Conservation (phyloP, 2,888 invertebrate species). For the Meghimatium bilineatum region DNA sequence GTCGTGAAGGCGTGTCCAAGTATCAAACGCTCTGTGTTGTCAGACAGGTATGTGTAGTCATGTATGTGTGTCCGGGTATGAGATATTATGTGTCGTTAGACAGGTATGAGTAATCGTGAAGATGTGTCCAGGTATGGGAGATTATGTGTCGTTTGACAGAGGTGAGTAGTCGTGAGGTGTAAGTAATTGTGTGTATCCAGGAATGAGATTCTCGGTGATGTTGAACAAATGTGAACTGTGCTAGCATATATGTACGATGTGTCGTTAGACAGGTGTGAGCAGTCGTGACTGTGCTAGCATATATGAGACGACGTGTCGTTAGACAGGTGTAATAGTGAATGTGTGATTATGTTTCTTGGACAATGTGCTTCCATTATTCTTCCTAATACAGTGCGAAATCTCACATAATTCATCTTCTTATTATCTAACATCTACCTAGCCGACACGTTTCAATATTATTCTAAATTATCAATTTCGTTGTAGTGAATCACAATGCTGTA, state of each 20-base stretch:
- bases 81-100: neutral
- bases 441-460: too few species aligned
- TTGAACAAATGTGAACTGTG: neutral
- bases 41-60: neutral
- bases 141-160: too few species aligned
- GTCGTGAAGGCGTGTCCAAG: neutral
- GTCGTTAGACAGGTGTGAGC: neutral
- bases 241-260: neutral
- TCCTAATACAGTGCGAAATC: too few species aligned
- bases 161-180: neutral
- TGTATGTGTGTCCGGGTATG: neutral
- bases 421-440: too few species aligned
- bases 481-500: too few species aligned
- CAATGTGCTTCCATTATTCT: too few species aligned
- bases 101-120: neutral
- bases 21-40: too few species aligned
- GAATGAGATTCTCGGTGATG: too few species aligned
- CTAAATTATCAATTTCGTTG: too few species aligned
- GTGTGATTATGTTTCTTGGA: too few species aligned
- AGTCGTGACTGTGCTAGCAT: neutral
- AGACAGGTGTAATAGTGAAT: neutral
- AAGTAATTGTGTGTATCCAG: neutral
- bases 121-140: too few species aligned
- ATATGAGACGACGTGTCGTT: neutral
- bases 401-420: too few species aligned